Base-by-base conservation (phyloP, 2,797 vertebrate species). In the Remorina albescens region DNA sequence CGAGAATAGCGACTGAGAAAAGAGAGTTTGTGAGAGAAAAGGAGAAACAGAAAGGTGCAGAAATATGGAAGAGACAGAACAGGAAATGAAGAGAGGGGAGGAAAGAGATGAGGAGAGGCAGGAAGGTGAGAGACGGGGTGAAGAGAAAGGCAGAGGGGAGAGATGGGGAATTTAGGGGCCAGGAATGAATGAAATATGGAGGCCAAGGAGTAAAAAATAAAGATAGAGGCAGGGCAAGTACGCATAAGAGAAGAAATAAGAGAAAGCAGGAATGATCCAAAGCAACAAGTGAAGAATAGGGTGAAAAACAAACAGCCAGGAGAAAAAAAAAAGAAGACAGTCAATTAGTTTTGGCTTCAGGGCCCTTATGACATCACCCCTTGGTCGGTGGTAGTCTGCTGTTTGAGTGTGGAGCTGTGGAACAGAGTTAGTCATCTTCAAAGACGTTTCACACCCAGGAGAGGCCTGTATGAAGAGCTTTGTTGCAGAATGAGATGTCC, bases 1-100 rank as follows among this genome's bases (percentile, higher is more conserved):
- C 98, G 96, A 86, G 97, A 99, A 91, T 98, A 99, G 58, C 97
- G 98, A 80, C 98, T 99, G 71, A 54, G 66, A 58, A n/a, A 59
- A 26, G 63, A 62, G 57, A 83, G 2, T 25, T 49, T 37, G 72
- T 80, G 51, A 51, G 30, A 11, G 25, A 44, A 16, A 39, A 34
- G 50, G 36, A 73, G n/a, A 28, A 34, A 54, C 36, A 58, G 8
- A 34, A 30, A 69, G 21, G 74, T 37, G 58, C 49, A 47, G 39
- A 78, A 55, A 56, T 42, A 64, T 34, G 50, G 21, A 15, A 39
- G 39, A 73, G 34, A 54, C 55, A 56, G 28, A 36, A 53, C 28
- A 23, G 8, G 47, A 39, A 30, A 55, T 46, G 34, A 34, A 49
- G 34, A 39, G 28, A 67, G 1, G 18, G 37, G 26, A 30, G 23